Evolutionary conservation across 2,113 vertebrate genomes (phyloP).

Genomic region (Nothobranchius furzeri): DNA sequence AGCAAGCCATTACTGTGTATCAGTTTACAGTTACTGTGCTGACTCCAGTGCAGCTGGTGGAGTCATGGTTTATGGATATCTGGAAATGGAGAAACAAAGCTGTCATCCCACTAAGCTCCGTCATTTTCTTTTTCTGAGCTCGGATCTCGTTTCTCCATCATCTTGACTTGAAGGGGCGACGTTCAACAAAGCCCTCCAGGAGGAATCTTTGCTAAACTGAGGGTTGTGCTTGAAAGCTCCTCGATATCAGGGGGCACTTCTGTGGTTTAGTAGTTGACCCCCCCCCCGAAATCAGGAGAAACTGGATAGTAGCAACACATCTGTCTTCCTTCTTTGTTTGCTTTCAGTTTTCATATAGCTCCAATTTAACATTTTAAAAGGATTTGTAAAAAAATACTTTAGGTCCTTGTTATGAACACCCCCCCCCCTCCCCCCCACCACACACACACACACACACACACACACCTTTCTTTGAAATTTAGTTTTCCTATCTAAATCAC

Average conservation of each 20-base stretch:
- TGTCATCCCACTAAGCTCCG: slow-evolving; percentile 48
- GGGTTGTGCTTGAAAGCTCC: slow-evolving; percentile 4
- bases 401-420: no score
- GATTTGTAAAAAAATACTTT: no score
- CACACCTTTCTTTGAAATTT: neutral
- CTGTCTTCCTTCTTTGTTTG: neutral
- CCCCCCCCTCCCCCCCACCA: no score
- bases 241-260: slow-evolving; percentile 18
- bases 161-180: slow-evolving; percentile 19
- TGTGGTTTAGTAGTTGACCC: slow-evolving; percentile 11
- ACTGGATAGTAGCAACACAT: neutral
- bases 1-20: slow-evolving; percentile 71
- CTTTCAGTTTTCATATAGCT: neutral
- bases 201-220: slow-evolving; percentile 15
- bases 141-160: slow-evolving; percentile 45
- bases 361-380: neutral
- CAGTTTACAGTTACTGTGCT: slow-evolving; percentile 67
- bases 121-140: slow-evolving; percentile 48
- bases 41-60: slow-evolving; percentile 64
- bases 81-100: slow-evolving; percentile 65
- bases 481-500: neutral
- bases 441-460: no score
- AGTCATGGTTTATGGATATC: slow-evolving; percentile 68
- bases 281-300: neutral
- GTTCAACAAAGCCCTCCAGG: slow-evolving; percentile 12